Percentiles rank a stretch among this genome's conserved stretches.
These are phyloP conservation scores for Eristalinus sepulchralis DNA, from an alignment of 2,888 invertebrate species.

Conservation along the genomic window DNA sequence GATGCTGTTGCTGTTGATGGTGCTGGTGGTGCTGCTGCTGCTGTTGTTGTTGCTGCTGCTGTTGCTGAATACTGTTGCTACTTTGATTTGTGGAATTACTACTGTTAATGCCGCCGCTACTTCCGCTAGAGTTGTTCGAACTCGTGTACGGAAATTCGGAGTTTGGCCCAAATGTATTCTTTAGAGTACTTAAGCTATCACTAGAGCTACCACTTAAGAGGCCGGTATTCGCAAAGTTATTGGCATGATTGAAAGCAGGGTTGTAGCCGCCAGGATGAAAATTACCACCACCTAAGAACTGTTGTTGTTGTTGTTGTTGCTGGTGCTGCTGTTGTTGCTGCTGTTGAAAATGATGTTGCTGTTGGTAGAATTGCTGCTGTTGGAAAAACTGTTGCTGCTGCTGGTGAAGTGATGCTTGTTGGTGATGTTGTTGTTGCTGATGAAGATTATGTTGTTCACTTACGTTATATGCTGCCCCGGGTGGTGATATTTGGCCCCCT, in stretches of 20 bases:
- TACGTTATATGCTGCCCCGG: constrained; percentile 77
- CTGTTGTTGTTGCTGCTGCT: constrained; percentile 50
- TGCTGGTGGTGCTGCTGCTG: constrained; percentile 42
- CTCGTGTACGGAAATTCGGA: constrained; percentile 77
- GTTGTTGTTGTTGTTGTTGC: constrained; percentile 72
- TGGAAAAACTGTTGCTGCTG: constrained; percentile 73
- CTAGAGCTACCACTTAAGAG: constrained; percentile 63
- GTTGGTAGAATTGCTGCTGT: constrained; percentile 74
- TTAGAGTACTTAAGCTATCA: constrained; percentile 80
- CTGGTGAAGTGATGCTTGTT: constrained; percentile 71
- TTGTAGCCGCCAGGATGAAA: constrained; percentile 69
- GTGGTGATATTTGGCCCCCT: constrained; percentile 81
- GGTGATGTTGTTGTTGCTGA: constrained; percentile 73
- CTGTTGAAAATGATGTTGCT: constrained; percentile 76
- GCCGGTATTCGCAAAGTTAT: constrained; percentile 44
- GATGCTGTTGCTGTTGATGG: constrained; percentile 66
- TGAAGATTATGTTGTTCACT: constrained; percentile 70
- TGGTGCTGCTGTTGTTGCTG: constrained; percentile 70
- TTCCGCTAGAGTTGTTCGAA: constrained; percentile 42
- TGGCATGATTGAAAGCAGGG: constrained; percentile 51
- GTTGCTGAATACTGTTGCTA: constrained; percentile 59
- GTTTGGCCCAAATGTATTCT: constrained; percentile 80
- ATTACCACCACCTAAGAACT: constrained; percentile 72
- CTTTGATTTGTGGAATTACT: constrained; percentile 37
- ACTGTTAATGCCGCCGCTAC: constrained; percentile 68